A percentile compares a stretch with the other conserved stretches of the same genome.
These are phyloP conservation scores for Dromiciops gliroides DNA, from an alignment of 2,113 vertebrate genomes.

Conservation along the genomic window DNA sequence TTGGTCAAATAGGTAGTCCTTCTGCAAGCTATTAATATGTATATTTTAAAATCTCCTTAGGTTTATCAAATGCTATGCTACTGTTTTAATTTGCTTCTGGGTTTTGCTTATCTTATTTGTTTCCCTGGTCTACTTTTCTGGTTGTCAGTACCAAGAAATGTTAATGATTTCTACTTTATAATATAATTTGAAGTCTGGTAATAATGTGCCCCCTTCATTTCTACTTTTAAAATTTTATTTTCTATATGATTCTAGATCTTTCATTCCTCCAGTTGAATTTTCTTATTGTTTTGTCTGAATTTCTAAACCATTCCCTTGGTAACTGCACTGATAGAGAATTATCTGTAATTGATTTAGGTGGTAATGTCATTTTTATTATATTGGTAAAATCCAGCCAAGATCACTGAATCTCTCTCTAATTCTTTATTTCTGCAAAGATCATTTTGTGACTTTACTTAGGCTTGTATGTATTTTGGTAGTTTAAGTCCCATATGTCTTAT, in stretches of 20 bases:
- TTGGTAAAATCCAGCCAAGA: background rate
- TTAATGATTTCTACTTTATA: background rate
- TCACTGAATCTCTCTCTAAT: background rate
- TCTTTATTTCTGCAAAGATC: background rate
- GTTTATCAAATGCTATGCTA: background rate
- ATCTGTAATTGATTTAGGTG: background rate
- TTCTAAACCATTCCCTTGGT: background rate
- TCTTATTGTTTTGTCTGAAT: background rate
- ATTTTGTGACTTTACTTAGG: background rate
- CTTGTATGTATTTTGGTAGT: background rate
- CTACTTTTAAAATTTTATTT: background rate
- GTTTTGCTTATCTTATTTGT: background rate
- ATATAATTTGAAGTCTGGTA: background rate
- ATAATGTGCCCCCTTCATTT: background rate
- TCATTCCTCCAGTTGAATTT: background rate
- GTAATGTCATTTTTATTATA: background rate
- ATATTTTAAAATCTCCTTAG: background rate
- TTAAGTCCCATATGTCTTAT: background rate
- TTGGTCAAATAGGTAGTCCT: background rate
- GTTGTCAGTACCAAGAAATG: background rate
- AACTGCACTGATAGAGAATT: background rate
- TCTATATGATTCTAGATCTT: background rate
- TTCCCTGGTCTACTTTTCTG: background rate
- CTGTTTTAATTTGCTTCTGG: background rate
- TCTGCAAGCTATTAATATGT: background rate